Base-by-base conservation (phyloP, 2,888 invertebrate genomes). In the Vesta saturnalis region DNA sequence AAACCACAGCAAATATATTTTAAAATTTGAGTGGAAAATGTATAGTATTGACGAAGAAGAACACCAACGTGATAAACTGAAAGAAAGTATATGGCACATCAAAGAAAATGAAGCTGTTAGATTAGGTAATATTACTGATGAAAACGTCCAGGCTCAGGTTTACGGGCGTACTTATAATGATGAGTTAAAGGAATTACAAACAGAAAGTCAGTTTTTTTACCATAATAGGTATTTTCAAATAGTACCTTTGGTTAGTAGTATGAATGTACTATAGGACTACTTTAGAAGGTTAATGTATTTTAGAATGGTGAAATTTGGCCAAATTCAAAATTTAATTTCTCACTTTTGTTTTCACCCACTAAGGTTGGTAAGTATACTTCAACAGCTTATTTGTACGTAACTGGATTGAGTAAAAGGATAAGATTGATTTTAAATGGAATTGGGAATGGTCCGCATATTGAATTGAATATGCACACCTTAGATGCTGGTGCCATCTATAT, bases 221-320 rank as follows among this genome's bases (percentile, higher is more conserved):
- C 66, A 72, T 5, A 73, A 83, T 72, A 59, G 66, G 0, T 72
- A 77, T 67, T 89, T 89, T 77, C 78, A 83, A n/a, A 83, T 89
- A 63, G 78, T 81, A 18, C 89, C 89, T 14, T 80, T 84, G 76
- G 89, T 89, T 74, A 1, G 47, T 52, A n/a, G 15, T 56, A 1
- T 14, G 2, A 12, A n/a, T n/a, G 10, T 30, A 10, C 16, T 14
- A 23, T 14, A 15, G 15, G n/a, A n/a, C n/a, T n/a, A n/a, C n/a
- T n/a, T n/a, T n/a, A n/a, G n/a, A n/a, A n/a, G n/a, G n/a, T n/a
- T n/a, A 56, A 12, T 56, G 10, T 10, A 14, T 49, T 73, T 55
- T 78, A 90, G 90, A 82, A 81, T 70, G 90, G 90, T 19, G 85
- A 87, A 75, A 79, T 90, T 22, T 88, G 88, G 86, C 89, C 90